Evolutionary conservation across 2,888 invertebrate species (phyloP), one percentile per base, ranked within the genome.

Genomic region (Desoria tigrina): DNA sequence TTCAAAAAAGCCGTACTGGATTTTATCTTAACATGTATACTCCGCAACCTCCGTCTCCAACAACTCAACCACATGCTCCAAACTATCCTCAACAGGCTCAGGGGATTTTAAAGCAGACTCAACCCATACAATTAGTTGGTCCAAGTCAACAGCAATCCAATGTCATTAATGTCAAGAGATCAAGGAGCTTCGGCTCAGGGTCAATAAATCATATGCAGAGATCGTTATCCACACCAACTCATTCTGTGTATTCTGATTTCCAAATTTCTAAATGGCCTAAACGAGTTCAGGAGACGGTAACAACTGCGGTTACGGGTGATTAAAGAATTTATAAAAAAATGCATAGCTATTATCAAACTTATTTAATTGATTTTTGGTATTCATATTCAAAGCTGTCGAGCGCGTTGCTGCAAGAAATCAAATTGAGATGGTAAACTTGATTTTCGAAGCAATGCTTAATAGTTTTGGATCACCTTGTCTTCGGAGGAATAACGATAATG

Each of bases 381-480:
- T 32, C 18, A 24, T 27, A 23, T 57, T 54, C 49, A 18, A 28
- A 69, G 74, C 72, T 16, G 74, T 69, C 9, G 76, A 76, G 9
- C 50, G 73, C 55, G 73, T 76, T 32, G 71, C 74, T 4, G 74
- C 74, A 1, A 57, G 76, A 37, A 69, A 69, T 21, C 63, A 71
- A 45, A 76, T 76, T 42, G 69, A 74, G 49, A 75, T 76, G 76
- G 75, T 75, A 14, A 71, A 69, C 49, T 61, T 63, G 11, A 74
- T 76, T 49, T 74, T 76, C 54, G 70, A 71, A 18, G 66, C 70
- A 2, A 68, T 75, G 63, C 61, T 76, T n/a, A 57, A 59, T 23
- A 65, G 66, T 51, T 67, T 51, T 24, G 53, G 32, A 18, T 16
- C 16, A 45, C 23, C 26, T 16, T 7, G 24, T 7, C 24, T 42